phyloP scores from a whole-genome alignment of 2,797 vertebrate species.

The Botia kubotai region DNA sequence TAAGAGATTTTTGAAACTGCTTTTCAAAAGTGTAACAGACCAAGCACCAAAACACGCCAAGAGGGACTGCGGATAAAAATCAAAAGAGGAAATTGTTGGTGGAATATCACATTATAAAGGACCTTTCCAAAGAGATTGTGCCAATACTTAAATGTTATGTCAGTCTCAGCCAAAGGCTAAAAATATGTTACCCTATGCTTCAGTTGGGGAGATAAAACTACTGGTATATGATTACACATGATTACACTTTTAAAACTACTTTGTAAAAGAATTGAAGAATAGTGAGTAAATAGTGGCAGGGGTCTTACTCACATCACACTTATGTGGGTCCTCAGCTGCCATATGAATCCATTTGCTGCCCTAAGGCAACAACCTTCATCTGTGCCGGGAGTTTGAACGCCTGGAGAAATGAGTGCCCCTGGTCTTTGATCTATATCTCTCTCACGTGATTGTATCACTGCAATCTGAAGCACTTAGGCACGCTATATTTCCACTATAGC shows the following conservation, averaged over 20 bases:
- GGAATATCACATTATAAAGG: no score
- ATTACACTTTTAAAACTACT: constrained; percentile 33
- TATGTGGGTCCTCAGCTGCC: constrained; percentile 62
- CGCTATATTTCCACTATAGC: constrained; percentile 11
- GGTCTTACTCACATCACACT: constrained; percentile 60
- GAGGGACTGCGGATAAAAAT: no score
- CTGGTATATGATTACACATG: constrained; percentile 39
- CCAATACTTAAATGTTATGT: no score
- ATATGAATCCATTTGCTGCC: constrained; percentile 69
- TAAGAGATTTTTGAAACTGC: not conserved
- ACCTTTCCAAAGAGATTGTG: no score
- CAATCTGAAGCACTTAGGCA: constrained; percentile 23
- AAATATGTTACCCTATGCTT: constrained; percentile 6
- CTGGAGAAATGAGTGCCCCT: constrained; percentile 59
- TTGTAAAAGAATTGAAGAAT: constrained; percentile 28
- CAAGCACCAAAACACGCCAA: no score
- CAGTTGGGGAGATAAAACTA: constrained; percentile 7
- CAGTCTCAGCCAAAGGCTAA: no score
- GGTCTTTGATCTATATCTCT: constrained; percentile 47
- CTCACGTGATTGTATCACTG: constrained; percentile 10
- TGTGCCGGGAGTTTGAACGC: constrained; percentile 64
- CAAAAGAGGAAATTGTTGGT: no score
- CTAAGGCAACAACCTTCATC: constrained; percentile 69
- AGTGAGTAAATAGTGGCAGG: constrained; percentile 38
- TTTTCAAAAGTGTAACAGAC: no score